Evolutionary conservation across 2,797 vertebrate species (phyloP).

Genomic region (Heliangelus exortis): DNA sequence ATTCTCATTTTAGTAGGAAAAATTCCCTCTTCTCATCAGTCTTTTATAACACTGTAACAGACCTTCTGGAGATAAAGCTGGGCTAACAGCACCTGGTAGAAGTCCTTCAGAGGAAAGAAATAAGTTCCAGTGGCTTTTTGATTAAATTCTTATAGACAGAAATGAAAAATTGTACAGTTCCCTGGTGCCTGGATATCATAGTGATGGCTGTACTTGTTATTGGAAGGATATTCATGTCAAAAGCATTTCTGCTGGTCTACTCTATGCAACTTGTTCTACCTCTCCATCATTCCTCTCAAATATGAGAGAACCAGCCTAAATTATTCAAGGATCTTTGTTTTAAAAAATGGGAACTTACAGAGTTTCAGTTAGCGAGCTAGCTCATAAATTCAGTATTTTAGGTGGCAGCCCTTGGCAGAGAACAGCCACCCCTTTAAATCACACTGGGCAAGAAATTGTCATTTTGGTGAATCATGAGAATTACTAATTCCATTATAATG

Average conservation of each 20-base stretch:
- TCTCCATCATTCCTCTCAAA: background rate
- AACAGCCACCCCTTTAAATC: conserved; percentile 67
- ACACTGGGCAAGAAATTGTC: conserved; percentile 39
- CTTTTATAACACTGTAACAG: conserved; percentile 5
- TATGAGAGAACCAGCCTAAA: background rate
- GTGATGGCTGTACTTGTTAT: background rate
- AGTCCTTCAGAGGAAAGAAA: conserved; percentile 36
- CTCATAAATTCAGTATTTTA: conserved; percentile 69
- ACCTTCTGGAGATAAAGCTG: conserved; percentile 22
- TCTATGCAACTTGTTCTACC: background rate
- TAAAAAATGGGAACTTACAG: conserved; percentile 44
- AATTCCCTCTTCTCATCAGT: conserved; percentile 51
- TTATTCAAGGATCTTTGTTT: conserved; percentile 26
- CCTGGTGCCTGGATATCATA: background rate
- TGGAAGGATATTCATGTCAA: background rate
- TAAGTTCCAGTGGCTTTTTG: conserved; percentile 31
- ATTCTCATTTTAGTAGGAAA: conserved; percentile 40
- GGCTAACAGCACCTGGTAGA: conserved; percentile 18
- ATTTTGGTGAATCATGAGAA: conserved; percentile 48
- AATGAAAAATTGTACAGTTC: conserved; percentile 46
- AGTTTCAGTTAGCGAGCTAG: conserved; percentile 18
- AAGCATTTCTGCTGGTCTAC: conserved; percentile 35
- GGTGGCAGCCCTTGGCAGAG: conserved; percentile 48
- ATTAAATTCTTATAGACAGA: conserved; percentile 54
- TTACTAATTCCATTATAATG: conserved; percentile 63